Conservation (phyloP, 2,888 invertebrate species). For the Frankliniella intonsa region DNA sequence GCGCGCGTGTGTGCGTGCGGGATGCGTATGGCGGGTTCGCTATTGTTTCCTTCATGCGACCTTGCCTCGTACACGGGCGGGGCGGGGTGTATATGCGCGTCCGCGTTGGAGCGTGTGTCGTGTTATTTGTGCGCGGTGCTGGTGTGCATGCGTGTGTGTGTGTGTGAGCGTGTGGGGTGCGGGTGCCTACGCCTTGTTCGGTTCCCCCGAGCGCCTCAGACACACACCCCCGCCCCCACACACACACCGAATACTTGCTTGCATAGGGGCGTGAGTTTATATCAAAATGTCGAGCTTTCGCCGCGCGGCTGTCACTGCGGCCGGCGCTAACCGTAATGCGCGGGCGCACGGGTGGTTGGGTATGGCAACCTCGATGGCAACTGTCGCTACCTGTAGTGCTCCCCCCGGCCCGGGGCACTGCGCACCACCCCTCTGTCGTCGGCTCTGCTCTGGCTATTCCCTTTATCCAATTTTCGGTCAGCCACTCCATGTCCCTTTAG, state of each 20-base stretch:
- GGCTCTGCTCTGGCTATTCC: neutral
- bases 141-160: neutral
- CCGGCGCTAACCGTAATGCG: neutral
- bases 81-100: neutral
- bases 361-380: no score
- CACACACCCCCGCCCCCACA: neutral
- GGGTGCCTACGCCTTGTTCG: neutral
- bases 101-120: neutral
- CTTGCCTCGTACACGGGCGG: neutral
- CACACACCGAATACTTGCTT: neutral
- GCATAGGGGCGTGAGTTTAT: no score
- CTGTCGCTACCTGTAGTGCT: no score
- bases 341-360: no score
- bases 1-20: neutral
- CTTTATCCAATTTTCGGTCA: constrained; percentile 26
- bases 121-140: no score
- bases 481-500: constrained; percentile 12
- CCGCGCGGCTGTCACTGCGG: neutral
- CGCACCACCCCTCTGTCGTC: neutral
- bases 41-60: neutral
- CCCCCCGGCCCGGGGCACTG: no score
- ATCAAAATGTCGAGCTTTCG: neutral
- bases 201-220: neutral
- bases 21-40: neutral
- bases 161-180: neutral